Evolutionary conservation across 2,797 vertebrate species (phyloP).

Genomic region (Acrossocheilus wenchowensis): DNA sequence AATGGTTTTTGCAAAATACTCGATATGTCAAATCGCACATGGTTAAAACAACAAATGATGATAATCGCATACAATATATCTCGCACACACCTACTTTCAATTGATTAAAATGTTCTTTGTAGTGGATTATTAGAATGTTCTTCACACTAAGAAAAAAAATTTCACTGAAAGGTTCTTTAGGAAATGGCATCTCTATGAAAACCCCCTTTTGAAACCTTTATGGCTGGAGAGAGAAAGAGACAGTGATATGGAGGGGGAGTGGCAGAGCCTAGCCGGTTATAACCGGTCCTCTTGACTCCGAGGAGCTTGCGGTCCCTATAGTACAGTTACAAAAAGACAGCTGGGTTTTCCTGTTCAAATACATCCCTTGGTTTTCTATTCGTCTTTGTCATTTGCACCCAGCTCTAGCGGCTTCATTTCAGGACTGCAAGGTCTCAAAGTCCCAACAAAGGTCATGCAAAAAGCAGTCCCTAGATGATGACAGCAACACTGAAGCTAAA

Average conservation of each 20-base stretch:
- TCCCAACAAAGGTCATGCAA: slow-evolving; percentile 25
- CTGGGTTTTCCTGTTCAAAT: slow-evolving; percentile 9
- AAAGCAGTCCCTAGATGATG: slow-evolving; percentile 4
- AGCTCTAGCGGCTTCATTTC: slow-evolving; percentile 21
- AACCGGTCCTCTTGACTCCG: slow-evolving; percentile 47
- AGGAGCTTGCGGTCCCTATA: slow-evolving; percentile 32
- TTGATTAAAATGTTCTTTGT: background rate
- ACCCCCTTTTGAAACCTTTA: background rate
- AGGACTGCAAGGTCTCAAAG: slow-evolving; percentile 27
- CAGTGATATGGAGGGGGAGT: slow-evolving; percentile 30
- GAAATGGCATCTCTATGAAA: background rate
- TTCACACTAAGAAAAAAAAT: background rate
- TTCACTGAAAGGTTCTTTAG: background rate
- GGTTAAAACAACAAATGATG: too few species aligned
- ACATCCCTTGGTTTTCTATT: background rate
- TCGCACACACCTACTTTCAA: too few species aligned
- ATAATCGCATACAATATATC: too few species aligned
- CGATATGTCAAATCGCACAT: too few species aligned
- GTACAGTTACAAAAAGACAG: slow-evolving; percentile 8
- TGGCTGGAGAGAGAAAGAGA: slow-evolving; percentile 19
- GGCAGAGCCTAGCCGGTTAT: slow-evolving; percentile 48
- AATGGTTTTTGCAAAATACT: too few species aligned
- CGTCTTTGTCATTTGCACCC: slow-evolving; percentile 13
- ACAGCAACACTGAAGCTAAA: slow-evolving; percentile 26
- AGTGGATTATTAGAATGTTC: background rate